Conservation (phyloP, 2,797 vertebrate species). For the Mormyrops attenuatus region DNA sequence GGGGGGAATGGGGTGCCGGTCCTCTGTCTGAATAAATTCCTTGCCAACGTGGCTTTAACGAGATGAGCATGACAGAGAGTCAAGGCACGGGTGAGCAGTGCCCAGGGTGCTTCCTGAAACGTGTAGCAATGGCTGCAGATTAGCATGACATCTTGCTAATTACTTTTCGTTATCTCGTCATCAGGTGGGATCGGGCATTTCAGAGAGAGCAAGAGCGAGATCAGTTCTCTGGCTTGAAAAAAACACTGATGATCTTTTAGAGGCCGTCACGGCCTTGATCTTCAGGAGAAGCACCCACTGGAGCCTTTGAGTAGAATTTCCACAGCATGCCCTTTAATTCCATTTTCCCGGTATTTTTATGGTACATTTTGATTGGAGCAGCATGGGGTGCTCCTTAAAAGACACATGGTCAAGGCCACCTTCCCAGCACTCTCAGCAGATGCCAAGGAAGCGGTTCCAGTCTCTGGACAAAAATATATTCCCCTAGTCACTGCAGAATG, state of each 20-base stretch:
- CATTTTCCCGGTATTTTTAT: not conserved
- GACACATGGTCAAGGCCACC: not conserved
- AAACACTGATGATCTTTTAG: not conserved
- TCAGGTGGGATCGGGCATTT: not conserved
- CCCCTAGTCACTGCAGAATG: not conserved
- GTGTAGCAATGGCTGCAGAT: not conserved
- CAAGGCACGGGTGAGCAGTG: constrained; percentile 7
- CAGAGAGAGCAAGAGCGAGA: not conserved
- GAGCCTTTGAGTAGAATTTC: not conserved
- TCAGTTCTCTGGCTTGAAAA: not conserved
- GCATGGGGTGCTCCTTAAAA: not conserved
- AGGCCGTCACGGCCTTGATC: not conserved
- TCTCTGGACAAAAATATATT: not conserved
- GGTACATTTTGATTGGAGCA: not conserved
- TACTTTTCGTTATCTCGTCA: not conserved
- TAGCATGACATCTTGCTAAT: not conserved
- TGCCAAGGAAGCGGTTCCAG: not conserved
- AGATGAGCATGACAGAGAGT: constrained; percentile 28
- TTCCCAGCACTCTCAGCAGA: not conserved
- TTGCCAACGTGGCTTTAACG: constrained; percentile 36
- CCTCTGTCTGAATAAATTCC: constrained; percentile 51
- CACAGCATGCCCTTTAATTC: not conserved
- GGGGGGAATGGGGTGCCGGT: constrained; percentile 46
- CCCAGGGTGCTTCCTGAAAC: not conserved
- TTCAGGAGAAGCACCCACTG: not conserved